Conservation (phyloP, 2,888 invertebrate genomes). For the Junonia oenone region DNA sequence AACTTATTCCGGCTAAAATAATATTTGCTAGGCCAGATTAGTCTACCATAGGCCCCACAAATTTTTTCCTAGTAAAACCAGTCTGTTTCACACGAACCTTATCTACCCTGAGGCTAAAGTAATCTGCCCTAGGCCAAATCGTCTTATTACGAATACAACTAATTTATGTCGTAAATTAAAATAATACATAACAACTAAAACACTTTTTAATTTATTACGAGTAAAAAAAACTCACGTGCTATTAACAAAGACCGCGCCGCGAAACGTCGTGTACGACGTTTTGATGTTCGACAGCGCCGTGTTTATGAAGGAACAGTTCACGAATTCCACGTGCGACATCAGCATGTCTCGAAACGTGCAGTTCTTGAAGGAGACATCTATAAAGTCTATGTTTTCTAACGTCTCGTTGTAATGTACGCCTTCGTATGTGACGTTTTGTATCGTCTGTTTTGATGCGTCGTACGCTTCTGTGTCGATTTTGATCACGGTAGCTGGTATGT, state of each 20-base stretch:
- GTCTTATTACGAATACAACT: too few relatives aligned
- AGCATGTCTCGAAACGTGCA: slow-evolving; percentile 84
- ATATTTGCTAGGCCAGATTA: too few relatives aligned
- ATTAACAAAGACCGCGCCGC: slow-evolving; percentile 80
- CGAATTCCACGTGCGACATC: slow-evolving; percentile 85
- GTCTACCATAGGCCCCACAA: too few relatives aligned
- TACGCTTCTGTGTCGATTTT: slow-evolving; percentile 56
- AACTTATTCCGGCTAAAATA: too few relatives aligned
- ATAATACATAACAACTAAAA: too few relatives aligned
- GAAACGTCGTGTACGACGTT: slow-evolving; percentile 84
- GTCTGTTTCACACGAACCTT: too few relatives aligned
- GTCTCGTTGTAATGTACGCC: slow-evolving; percentile 78
- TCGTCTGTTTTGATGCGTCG: slow-evolving; percentile 45
- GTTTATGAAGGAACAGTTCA: slow-evolving; percentile 84
- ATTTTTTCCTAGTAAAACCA: too few relatives aligned
- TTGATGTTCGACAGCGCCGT: slow-evolving; percentile 85
- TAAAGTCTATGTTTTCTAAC: slow-evolving; percentile 81
- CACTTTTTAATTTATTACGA: too few relatives aligned
- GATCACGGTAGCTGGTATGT: slow-evolving; percentile 70
- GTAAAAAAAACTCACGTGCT: slow-evolving; percentile 78
- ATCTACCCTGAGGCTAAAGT: too few relatives aligned
- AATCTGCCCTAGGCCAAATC: too few relatives aligned
- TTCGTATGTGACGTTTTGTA: slow-evolving; percentile 51
- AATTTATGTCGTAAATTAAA: too few relatives aligned
- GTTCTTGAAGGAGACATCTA: slow-evolving; percentile 79